Evolutionary conservation across 2,797 vertebrate species (phyloP).

Genomic region (Numenius phaeopus): DNA sequence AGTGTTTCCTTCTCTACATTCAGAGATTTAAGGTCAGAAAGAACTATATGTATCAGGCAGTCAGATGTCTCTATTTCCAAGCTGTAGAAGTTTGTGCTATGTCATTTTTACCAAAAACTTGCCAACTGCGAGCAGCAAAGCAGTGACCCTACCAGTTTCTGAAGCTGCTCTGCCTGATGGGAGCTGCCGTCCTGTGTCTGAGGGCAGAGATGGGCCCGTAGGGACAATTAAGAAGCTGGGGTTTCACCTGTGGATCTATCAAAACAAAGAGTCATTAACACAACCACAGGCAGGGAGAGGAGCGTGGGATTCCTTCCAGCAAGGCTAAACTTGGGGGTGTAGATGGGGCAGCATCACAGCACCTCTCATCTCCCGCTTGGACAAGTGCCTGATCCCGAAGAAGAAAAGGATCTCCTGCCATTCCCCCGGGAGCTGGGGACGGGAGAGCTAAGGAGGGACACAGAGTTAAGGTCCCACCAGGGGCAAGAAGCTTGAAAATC

Average conservation of each 20-base stretch:
- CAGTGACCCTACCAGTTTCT: neutral
- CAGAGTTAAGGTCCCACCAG: neutral
- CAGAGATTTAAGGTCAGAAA: neutral
- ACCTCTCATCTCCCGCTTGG: neutral
- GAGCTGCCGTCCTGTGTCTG: neutral
- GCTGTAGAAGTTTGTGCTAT: neutral
- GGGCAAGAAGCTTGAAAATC: neutral
- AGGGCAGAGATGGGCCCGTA: neutral
- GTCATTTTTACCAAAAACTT: neutral
- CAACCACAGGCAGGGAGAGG: neutral
- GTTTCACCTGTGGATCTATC: neutral
- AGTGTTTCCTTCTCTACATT: neutral
- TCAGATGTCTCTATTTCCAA: neutral
- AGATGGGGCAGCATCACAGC: neutral
- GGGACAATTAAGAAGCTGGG: neutral
- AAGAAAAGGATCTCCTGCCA: neutral
- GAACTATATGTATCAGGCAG: neutral
- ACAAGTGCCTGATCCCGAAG: neutral
- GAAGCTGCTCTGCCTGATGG: neutral
- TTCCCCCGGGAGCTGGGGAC: neutral
- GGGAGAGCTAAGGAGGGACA: neutral
- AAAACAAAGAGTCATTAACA: neutral
- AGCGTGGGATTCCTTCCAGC: neutral
- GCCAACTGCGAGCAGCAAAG: neutral
- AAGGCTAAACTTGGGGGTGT: neutral